These are phyloP conservation scores for Clarias pachynema DNA, from an alignment of 2,797 vertebrate genomes.

Conservation along the genomic window DNA sequence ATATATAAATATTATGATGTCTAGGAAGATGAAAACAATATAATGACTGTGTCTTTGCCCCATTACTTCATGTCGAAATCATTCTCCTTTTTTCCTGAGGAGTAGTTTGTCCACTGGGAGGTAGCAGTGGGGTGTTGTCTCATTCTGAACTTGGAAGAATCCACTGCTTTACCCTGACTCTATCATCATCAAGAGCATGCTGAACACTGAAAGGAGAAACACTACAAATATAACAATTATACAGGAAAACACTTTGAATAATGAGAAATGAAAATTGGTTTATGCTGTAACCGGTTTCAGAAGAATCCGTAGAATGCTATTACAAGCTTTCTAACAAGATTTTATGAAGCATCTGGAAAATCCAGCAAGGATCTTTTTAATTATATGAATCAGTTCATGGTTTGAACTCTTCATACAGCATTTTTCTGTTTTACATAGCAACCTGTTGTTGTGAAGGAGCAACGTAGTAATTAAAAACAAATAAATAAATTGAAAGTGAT, in stretches of 20 bases:
- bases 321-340: neutral
- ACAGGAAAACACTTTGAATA: neutral
- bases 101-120: slow-evolving; percentile 49
- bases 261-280: neutral
- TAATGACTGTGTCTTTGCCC: neutral
- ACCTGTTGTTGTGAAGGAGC: neutral
- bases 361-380: neutral
- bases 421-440: neutral
- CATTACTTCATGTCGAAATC: neutral
- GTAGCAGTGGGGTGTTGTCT: slow-evolving; percentile 40
- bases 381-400: neutral
- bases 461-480: neutral
- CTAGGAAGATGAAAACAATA: too few relatives aligned
- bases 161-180: neutral
- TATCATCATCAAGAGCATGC: neutral
- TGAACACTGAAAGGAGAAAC: neutral
- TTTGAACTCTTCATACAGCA: neutral
- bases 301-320: slow-evolving; percentile 1
- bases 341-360: slow-evolving; percentile 8
- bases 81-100: neutral
- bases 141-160: slow-evolving; percentile 5
- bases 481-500: neutral
- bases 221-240: neutral
- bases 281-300: neutral
- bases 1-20: too few relatives aligned